Percentiles rank a stretch among this genome's conserved stretches.
phyloP scores from a whole-genome alignment of 2,888 invertebrate species.

The Scrobipalpa atriplicella region DNA sequence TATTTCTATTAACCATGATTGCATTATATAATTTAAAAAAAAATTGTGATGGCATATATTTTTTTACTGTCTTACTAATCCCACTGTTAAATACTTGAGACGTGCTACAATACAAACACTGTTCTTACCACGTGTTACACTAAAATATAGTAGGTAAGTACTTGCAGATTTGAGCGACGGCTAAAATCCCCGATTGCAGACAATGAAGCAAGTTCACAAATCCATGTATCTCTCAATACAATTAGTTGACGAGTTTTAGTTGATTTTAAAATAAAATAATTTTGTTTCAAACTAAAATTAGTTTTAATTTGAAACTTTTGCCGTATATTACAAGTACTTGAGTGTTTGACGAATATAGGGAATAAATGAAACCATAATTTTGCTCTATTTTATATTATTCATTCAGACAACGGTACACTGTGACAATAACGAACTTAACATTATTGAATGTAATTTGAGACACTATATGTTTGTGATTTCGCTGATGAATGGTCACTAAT shows the following conservation, averaged over 20 bases:
- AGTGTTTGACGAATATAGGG: neutral
- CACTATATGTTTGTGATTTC: slow-evolving; percentile 49
- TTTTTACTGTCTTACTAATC: too few relatives aligned
- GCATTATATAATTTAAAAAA: too few relatives aligned
- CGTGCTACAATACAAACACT: too few relatives aligned
- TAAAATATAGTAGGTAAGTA: too few relatives aligned
- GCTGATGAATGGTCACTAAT: slow-evolving; percentile 57
- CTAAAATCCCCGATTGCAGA: neutral
- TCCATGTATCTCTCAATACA: slow-evolving; percentile 3
- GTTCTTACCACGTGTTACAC: neutral
- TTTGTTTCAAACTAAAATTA: slow-evolving; percentile 30
- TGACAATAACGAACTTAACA: slow-evolving; percentile 82
- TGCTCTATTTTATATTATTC: slow-evolving; percentile 81
- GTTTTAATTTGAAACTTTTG: neutral
- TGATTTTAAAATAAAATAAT: slow-evolving; percentile 34
- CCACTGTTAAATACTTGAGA: too few relatives aligned
- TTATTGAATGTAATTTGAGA: slow-evolving; percentile 71
- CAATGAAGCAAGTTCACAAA: neutral
- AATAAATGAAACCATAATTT: slow-evolving; percentile 67
- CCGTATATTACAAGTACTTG: too few relatives aligned
- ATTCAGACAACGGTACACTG: slow-evolving; percentile 84
- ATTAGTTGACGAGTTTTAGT: slow-evolving; percentile 25
- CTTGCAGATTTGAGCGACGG: neutral
- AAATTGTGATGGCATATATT: too few relatives aligned
- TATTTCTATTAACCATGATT: too few relatives aligned